Conservation (phyloP, 2,888 invertebrate species). For the Syrista parreyssii region DNA sequence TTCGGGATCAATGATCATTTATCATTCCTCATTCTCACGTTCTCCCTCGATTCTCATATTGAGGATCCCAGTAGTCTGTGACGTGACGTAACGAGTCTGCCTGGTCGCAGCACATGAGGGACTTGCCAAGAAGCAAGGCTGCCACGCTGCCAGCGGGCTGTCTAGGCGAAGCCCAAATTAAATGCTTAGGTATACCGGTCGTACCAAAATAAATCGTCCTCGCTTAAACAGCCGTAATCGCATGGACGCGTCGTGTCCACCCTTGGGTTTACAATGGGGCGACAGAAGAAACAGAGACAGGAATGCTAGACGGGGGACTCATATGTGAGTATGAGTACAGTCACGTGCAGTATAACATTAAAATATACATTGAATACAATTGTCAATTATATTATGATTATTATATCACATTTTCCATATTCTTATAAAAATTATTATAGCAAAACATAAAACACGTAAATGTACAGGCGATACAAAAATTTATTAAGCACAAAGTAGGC, state of each 20-base stretch:
- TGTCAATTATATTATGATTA: not conserved
- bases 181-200: constrained; percentile 48
- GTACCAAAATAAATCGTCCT: constrained; percentile 49
- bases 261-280: not conserved
- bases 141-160: constrained; percentile 31
- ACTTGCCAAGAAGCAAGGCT: constrained; percentile 29
- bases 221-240: constrained; percentile 28
- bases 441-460: not conserved
- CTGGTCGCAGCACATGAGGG: not conserved
- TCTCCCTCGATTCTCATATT: not conserved
- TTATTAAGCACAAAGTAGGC: not conserved
- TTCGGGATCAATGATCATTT: not conserved
- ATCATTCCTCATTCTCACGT: not conserved
- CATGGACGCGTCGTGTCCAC: constrained; percentile 11
- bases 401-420: not conserved
- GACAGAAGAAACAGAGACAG: not conserved
- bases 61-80: not conserved
- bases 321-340: not conserved
- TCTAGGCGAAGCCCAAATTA: constrained; percentile 49
- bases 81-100: not conserved
- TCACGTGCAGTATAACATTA: not conserved
- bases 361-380: too few species aligned
- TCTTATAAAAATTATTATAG: not conserved
- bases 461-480: not conserved
- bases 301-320: not conserved